Evolutionary conservation across 2,888 invertebrate genomes (phyloP).

Genomic region (Xestia ashworthii): DNA sequence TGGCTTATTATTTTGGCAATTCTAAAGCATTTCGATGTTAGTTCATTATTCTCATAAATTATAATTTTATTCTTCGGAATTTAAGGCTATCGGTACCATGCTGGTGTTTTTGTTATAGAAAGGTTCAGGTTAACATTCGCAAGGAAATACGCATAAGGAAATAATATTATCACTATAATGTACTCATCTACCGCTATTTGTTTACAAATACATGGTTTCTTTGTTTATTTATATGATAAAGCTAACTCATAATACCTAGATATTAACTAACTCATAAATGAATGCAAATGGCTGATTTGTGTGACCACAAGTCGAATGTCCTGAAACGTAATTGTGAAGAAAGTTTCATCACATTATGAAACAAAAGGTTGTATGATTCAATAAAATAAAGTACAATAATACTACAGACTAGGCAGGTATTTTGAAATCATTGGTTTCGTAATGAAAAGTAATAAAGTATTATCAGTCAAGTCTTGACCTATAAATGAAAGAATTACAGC

Average conservation of each 20-base stretch:
- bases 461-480: slow-evolving; percentile 23
- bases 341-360: slow-evolving; percentile 61
- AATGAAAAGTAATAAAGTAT: slow-evolving; percentile 16
- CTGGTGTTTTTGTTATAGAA: slow-evolving; percentile 22
- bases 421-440: slow-evolving; percentile 15
- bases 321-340: slow-evolving; percentile 39
- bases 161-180: slow-evolving; percentile 24
- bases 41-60: slow-evolving; percentile 35
- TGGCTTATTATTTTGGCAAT: slow-evolving; percentile 53
- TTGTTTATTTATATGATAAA: slow-evolving; percentile 45
- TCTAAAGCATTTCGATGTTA: slow-evolving; percentile 23
- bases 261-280: slow-evolving; percentile 4
- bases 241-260: slow-evolving; percentile 24
- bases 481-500: slow-evolving; percentile 5
- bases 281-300: slow-evolving; percentile 15
- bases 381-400: slow-evolving; percentile 20
- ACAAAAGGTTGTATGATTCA: slow-evolving; percentile 44
- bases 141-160: slow-evolving; percentile 16
- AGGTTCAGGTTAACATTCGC: slow-evolving; percentile 7
- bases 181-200: slow-evolving; percentile 24
- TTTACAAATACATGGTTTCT: slow-evolving; percentile 54
- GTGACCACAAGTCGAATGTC: slow-evolving; percentile 22
- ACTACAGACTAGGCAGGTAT: neutral
- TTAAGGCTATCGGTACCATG: slow-evolving; percentile 9
- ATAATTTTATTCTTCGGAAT: slow-evolving; percentile 18